Evolutionary conservation across 30 jellyfish, hydroid and myxozoan species (phyloP).

Genomic region (Mastigias papua): DNA sequence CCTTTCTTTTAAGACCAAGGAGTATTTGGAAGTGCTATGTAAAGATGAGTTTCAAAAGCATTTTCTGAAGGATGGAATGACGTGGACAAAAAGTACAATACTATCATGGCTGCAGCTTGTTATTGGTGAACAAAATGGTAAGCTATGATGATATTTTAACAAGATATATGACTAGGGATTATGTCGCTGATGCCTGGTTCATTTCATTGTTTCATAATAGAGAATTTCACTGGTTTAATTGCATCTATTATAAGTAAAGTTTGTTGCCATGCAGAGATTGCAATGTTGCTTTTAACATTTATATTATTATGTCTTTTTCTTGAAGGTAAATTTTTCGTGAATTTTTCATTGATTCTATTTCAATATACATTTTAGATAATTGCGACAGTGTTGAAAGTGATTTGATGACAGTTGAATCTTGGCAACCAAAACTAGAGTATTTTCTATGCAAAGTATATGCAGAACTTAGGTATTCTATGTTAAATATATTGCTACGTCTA

Average conservation of each 20-base stretch:
- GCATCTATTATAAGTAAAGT: too few relatives aligned
- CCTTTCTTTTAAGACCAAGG: slow-evolving; percentile 62
- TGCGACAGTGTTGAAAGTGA: not conserved
- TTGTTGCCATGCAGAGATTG: too few relatives aligned
- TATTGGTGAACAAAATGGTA: slow-evolving; percentile 60
- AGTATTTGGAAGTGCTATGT: slow-evolving; percentile 81
- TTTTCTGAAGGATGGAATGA: slow-evolving; percentile 70
- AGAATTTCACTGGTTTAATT: too few relatives aligned
- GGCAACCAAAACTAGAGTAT: slow-evolving; percentile 92
- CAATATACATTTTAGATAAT: not conserved
- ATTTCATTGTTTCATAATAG: too few relatives aligned
- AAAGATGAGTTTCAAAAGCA: slow-evolving; percentile 90
- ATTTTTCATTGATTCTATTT: not conserved
- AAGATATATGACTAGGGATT: too few relatives aligned
- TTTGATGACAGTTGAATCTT: slow-evolving; percentile 70
- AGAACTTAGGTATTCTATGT: slow-evolving; percentile 87
- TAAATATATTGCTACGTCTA: too few relatives aligned
- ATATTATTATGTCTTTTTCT: not conserved
- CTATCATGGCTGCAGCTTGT: slow-evolving; percentile 80
- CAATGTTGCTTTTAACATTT: too few relatives aligned
- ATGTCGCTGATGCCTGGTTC: too few relatives aligned
- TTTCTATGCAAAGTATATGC: slow-evolving; percentile 94
- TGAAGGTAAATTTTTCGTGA: not conserved
- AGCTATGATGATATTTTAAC: not conserved
- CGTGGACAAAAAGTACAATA: slow-evolving; percentile 79